Base-by-base conservation (phyloP, 2,888 invertebrate genomes). In the Caenorhabditis auriculariae region DNA sequence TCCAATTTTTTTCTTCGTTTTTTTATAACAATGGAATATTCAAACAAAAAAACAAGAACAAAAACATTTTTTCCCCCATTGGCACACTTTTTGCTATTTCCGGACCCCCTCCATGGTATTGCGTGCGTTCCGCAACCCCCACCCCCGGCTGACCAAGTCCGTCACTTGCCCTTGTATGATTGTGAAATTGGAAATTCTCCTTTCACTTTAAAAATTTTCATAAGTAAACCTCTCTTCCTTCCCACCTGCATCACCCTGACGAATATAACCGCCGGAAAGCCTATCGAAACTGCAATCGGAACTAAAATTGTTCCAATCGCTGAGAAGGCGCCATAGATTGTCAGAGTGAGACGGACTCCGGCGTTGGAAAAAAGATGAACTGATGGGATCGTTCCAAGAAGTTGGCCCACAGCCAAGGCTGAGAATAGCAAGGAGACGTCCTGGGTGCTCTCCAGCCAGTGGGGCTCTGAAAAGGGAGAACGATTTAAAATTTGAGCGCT, bases 341-440 rank as follows among this genome's bases (percentile, higher is more conserved):
- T 49, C 7, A 48, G 23, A 1, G 52, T 29, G 19, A 56, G 64
- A 64, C 69, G 47, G 21, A 69, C 53, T 35, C 69, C 69, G 17
- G 43, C 52, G 51, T 26, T 28, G 4, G 54, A 52, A 12, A 60
- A 52, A 2, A 66, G 26, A 5, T 55, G 53, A n/a, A 57, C 58
- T 2, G 63, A 54, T n/a, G 69, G 69, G 24, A 66, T 42, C 0
- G 63, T 58, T 0, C 69, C 69, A 15, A 60, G 21, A 2, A 69
- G 54, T 24, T 60, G 61, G n/a, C 69, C 69, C 23, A 69, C 47
- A n/a, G 64, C 63, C 21, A 60, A 54, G 4, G 69, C 64, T 3
- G 66, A 61, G 32, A 69, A 69, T 5, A 66, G 47, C 17, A 55
- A 54, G 3, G 66, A 66, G 0, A 63, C 53, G n/a, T 69, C 48